These are phyloP conservation scores for Drosophila burlai DNA, from an alignment of 1,140 invertebrate genomes.

Conservation along the genomic window DNA sequence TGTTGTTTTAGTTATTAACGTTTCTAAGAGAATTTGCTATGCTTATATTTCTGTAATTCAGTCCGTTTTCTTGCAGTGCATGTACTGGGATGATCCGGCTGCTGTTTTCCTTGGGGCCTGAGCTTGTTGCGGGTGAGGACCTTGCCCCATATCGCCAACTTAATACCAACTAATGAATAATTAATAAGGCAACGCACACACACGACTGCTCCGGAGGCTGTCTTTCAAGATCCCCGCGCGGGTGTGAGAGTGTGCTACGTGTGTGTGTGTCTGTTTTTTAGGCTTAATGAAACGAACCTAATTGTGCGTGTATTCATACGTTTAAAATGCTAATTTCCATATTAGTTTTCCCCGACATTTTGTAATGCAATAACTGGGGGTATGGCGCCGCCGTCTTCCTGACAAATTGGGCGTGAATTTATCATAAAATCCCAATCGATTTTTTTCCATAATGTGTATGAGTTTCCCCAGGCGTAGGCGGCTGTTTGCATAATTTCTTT, in stretches of 20 bases:
- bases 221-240: conserved; percentile 27
- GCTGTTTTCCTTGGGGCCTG: conserved; percentile 34
- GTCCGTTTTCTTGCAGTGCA: not conserved
- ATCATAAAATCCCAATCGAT: conserved; percentile 75
- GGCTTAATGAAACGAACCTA: conserved; percentile 77
- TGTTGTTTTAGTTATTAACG: not conserved
- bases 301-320: conserved; percentile 81
- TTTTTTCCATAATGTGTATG: conserved; percentile 39
- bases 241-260: not conserved
- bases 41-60: not conserved
- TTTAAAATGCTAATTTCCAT: conserved; percentile 83
- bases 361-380: conserved; percentile 49
- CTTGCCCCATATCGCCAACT: conserved; percentile 63
- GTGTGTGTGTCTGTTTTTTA: conserved; percentile 54
- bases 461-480: not conserved
- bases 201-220: conserved; percentile 44
- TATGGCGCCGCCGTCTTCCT: not conserved
- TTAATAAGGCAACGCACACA: conserved; percentile 68
- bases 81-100: conserved; percentile 21
- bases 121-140: conserved; percentile 19
- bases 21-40: not conserved
- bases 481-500: conserved; percentile 79
- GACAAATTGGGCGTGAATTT: conserved; percentile 76
- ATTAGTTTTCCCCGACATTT: conserved; percentile 65
- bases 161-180: conserved; percentile 83